These are phyloP conservation scores for Coelogynopora nodosa DNA, from an alignment of 2,888 invertebrate species.

Conservation along the genomic window DNA sequence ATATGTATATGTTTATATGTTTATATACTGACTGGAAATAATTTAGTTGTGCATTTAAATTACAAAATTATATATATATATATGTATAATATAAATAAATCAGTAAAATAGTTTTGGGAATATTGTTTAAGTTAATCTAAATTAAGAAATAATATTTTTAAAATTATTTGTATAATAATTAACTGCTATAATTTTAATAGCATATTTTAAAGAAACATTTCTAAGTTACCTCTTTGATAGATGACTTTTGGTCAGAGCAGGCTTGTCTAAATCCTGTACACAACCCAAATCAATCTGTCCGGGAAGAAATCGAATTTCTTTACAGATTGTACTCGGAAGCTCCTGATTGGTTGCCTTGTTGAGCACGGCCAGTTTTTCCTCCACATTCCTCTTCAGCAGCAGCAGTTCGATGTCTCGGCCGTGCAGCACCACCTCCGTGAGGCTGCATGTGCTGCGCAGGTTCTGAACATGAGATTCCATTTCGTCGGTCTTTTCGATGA, in stretches of 20 bases:
- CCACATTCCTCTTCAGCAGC: constrained; percentile 61
- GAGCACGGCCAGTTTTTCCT: constrained; percentile 58
- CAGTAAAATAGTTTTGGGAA: too few species aligned
- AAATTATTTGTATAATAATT: too few species aligned
- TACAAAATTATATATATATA: too few species aligned
- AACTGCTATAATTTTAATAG: too few species aligned
- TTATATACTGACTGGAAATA: too few species aligned
- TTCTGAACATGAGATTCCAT: constrained; percentile 55
- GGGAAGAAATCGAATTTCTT: constrained; percentile 55
- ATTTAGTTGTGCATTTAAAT: too few species aligned
- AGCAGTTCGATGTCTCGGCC: constrained; percentile 62
- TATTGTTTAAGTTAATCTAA: too few species aligned
- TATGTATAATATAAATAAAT: too few species aligned
- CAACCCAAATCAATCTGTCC: constrained; percentile 58
- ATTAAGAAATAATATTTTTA: too few species aligned
- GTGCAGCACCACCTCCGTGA: constrained; percentile 61
- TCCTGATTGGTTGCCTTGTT: constrained; percentile 55
- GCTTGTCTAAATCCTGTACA: constrained; percentile 56
- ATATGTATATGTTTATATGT: too few species aligned
- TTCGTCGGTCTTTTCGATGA: constrained; percentile 55
- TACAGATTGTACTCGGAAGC: constrained; percentile 56
- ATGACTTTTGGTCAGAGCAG: constrained; percentile 51
- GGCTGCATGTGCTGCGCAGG: constrained; percentile 60
- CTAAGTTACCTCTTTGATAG: constrained; percentile 38
- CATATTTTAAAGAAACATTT: too few species aligned